Evolutionary conservation across 2,888 invertebrate genomes (phyloP).

Genomic region (Lycocerus yunnanus): DNA sequence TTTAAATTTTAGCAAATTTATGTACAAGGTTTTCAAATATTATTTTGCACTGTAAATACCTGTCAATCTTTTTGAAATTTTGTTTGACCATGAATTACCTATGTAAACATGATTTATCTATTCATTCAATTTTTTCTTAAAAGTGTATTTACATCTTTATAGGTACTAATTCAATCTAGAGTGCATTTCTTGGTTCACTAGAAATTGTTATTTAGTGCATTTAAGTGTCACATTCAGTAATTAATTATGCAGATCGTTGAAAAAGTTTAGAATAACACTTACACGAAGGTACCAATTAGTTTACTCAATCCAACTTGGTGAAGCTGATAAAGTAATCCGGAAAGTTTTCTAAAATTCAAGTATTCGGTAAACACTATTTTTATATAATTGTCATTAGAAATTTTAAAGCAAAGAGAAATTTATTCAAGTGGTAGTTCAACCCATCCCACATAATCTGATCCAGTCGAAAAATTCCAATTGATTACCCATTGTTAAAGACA

Average conservation of each 20-base stretch:
- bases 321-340: not conserved
- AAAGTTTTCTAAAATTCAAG: not conserved
- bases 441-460: not conserved
- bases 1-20: not conserved
- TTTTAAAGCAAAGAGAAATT: conserved; percentile 4
- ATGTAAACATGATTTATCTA: not conserved
- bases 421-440: not conserved
- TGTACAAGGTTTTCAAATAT: not conserved
- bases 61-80: not conserved
- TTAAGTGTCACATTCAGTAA: not conserved
- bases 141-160: too few relatives aligned
- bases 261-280: not conserved
- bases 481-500: not conserved
- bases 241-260: not conserved
- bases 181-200: too few relatives aligned
- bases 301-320: not conserved
- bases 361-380: not conserved
- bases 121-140: not conserved
- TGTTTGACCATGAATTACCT: not conserved
- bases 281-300: too few relatives aligned
- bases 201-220: not conserved
- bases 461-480: not conserved
- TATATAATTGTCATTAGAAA: not conserved
- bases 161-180: not conserved
- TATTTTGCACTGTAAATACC: not conserved